Evolutionary conservation across 2,888 invertebrate species (phyloP), one percentile per base, ranked within the genome.

Genomic region (Phanerotoma sp.): DNA sequence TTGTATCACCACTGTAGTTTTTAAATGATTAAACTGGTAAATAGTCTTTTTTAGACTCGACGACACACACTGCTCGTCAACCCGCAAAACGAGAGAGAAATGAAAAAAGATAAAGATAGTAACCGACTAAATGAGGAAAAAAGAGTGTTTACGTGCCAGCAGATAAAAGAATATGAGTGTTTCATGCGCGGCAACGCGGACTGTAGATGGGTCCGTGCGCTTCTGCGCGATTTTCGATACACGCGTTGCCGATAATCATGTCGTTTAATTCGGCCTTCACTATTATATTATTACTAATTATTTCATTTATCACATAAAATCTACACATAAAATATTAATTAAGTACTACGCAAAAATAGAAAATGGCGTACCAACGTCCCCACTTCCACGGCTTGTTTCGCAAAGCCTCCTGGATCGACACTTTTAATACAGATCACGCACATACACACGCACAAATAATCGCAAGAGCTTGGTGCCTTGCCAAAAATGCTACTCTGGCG

Each of bases 341-440:
- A 70, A 70, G 68, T 72, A 72, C 73, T 73, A 74, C 73, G 74
- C 74, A 75, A 75, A 75, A 75, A 75, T 74, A 74, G 72, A 74
- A 75, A 75, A 74, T 75, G 74, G 75, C 75, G 73, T 66, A 73
- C 69, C n/a, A n/a, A 63, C 58, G 57, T 64, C 62, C 57, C 65
- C 66, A 66, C 66, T 63, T 63, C 58, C 58, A 61, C 63, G 56
- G 59, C 65, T 65, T 66, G 64, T 63, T 71, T 69, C 68, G 65
- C 65, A 11, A 71, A 66, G 64, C 68, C 68, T 64, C 64, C 70
- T 67, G 59, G 68, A 70, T 70, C 66, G 59, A 53, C 61, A 48
- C 50, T 47, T 52, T 53, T 13, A 16, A 22, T 20, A 44, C 28
- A 11, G 13, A 42, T 35, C 6, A 21, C 20, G 21, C 44, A 44